Evolutionary conservation across 2,888 invertebrate genomes (phyloP), one percentile per base, ranked within the genome.

Genomic region (Ecliptopera silaceata): DNA sequence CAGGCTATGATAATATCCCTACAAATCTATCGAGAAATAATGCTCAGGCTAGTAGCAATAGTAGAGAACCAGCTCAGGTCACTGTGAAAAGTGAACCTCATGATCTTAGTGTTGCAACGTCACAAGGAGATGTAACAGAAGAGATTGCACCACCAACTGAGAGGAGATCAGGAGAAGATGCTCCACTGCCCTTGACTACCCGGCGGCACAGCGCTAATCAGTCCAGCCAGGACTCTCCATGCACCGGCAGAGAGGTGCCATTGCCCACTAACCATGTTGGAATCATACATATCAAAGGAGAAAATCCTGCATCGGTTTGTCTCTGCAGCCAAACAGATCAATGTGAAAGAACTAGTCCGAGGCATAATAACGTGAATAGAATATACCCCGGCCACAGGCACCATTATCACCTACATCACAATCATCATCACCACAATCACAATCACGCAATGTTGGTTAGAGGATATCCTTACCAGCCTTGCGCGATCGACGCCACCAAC

Each of bases 61-160:
- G 13, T 62, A 63, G 47, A 56, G 66, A 52, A 29, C 60, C 70
- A 12, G 71, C 74, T 48, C 39, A 31, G 60, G 66, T 79, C 26
- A 74, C 75, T 47, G 66, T 89, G 8, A 89, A 89, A 66, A 74
- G 74, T 57, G 88, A 89, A 61, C 82, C 86, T 3, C 71, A 69
- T 47, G 70, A 68, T 17, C 75, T 78, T 49, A 65, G 54, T 47
- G 68, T 73, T 47, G 68, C 70, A 41, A 63, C 68, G 43, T 63
- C 67, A 22, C 64, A 64, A 57, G 59, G 57, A 20, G 63, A 71
- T 46, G 70, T 54, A 38, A 64, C 59, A 41, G 65, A 69, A 60
- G 45, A 63, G 54, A 38, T 54, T 56, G 59, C 49, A 17, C 45
- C 15, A 39, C 39, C 39, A 18, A 17, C 11, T 34, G 48, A 22